A percentile compares a stretch with the other conserved stretches of the same genome.
These are phyloP conservation scores for Sinopyrophorus schimmeli DNA, from an alignment of 2,888 invertebrate genomes.

Conservation along the genomic window DNA sequence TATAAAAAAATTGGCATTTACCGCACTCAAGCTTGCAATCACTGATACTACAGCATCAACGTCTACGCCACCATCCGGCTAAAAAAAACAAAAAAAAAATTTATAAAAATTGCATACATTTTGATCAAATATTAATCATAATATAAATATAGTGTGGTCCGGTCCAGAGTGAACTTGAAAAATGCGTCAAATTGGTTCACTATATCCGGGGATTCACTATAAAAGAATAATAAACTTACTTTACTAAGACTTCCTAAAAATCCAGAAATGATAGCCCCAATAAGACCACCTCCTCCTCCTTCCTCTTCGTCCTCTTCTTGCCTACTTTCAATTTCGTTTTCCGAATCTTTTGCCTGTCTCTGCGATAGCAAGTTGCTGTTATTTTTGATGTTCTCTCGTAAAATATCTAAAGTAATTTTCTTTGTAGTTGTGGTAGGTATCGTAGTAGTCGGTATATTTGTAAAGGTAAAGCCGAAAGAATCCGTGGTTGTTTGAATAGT, in stretches of 20 bases:
- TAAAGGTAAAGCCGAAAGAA: too few relatives aligned
- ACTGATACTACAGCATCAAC: constrained; percentile 53
- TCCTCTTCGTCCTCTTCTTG: constrained; percentile 43
- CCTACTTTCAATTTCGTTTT: constrained; percentile 17
- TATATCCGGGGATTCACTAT: constrained; percentile 1
- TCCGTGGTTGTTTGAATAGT: background rate
- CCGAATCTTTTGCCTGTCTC: constrained; percentile 18
- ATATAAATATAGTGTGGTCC: background rate
- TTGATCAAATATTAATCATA: constrained; percentile 6
- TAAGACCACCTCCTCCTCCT: constrained; percentile 48
- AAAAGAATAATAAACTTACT: constrained; percentile 36
- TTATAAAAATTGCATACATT: too few relatives aligned
- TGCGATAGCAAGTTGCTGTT: constrained; percentile 7
- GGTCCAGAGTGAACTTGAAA: too few relatives aligned
- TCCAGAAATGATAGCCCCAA: constrained; percentile 51
- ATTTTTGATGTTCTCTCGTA: constrained; percentile 5
- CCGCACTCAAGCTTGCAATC: constrained; percentile 52
- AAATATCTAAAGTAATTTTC: background rate
- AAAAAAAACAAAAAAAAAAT: constrained; percentile 35
- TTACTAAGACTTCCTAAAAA: constrained; percentile 52
- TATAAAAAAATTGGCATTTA: constrained; percentile 36
- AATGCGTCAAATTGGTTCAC: too few relatives aligned
- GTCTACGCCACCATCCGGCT: constrained; percentile 54
- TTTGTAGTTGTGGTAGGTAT: too few relatives aligned
- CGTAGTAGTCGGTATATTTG: too few relatives aligned